Conservation (phyloP, 2,888 invertebrate genomes). For the Sinohyriopsis cumingii region DNA sequence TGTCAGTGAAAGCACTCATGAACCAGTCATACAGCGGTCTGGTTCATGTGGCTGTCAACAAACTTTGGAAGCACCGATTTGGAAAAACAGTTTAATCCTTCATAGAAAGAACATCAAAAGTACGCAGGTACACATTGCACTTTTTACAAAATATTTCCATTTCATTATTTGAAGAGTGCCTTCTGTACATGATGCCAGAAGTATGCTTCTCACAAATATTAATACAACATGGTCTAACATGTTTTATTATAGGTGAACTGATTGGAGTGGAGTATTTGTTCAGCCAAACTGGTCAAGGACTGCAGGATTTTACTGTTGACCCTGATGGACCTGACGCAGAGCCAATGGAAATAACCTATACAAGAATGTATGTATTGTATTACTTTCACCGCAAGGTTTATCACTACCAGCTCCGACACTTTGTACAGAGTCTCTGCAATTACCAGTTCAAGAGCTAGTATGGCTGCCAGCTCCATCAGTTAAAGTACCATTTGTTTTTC, state of each 20-base stretch:
- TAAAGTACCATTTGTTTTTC: too few species aligned
- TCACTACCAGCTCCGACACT: too few species aligned
- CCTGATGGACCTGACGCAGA: slow-evolving; percentile 4
- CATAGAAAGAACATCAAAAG: slow-evolving; percentile 14
- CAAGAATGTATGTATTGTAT: too few species aligned
- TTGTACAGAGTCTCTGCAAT: too few species aligned
- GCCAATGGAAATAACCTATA: not conserved
- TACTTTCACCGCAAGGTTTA: too few species aligned
- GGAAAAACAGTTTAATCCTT: slow-evolving; percentile 11
- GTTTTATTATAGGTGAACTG: slow-evolving; percentile 14
- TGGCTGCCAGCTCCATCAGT: too few species aligned
- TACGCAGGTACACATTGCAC: slow-evolving; percentile 20
- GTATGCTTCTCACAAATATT: slow-evolving; percentile 1
- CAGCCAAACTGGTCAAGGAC: slow-evolving; percentile 20
- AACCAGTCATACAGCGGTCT: slow-evolving; percentile 15
- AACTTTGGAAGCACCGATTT: slow-evolving; percentile 11
- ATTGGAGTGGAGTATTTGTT: slow-evolving; percentile 30
- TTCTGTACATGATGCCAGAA: not conserved
- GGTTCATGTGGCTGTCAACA: slow-evolving; percentile 18
- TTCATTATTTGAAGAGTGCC: not conserved
- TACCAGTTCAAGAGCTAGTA: too few species aligned
- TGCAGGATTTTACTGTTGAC: slow-evolving; percentile 5
- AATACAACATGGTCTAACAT: not conserved
- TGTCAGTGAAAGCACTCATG: not conserved
- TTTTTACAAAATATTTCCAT: too few species aligned